Conservation (phyloP, 2,113 vertebrate genomes). For the Myodes glareolus region DNA sequence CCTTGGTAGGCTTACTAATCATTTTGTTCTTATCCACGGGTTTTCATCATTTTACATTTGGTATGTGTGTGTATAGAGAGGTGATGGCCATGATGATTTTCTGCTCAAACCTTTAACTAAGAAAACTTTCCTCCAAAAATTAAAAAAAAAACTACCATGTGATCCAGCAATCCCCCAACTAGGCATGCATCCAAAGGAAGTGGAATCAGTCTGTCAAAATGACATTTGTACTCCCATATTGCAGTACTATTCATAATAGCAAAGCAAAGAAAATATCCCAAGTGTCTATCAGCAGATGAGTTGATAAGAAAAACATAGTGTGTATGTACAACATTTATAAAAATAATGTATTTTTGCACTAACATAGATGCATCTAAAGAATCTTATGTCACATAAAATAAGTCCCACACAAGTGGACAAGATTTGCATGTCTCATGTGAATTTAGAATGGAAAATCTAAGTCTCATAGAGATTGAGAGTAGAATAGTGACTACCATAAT, state of each 20-base stretch:
- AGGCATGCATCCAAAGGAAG: not conserved
- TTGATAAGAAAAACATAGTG: not conserved
- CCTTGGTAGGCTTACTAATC: not conserved
- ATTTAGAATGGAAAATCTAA: not conserved
- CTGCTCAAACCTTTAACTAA: not conserved
- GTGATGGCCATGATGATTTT: not conserved
- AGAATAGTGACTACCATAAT: not conserved
- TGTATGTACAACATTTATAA: not conserved
- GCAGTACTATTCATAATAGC: not conserved
- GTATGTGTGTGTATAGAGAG: not conserved
- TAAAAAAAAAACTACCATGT: not conserved
- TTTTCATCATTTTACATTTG: not conserved
- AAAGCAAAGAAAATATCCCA: not conserved
- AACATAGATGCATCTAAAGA: not conserved
- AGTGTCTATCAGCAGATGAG: not conserved
- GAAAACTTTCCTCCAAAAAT: not conserved
- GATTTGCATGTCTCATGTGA: not conserved
- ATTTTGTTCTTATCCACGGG: not conserved
- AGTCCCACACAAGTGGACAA: not conserved
- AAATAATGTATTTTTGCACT: not conserved
- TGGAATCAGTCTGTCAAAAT: not conserved
- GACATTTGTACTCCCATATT: conserved; percentile 1
- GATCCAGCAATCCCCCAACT: not conserved
- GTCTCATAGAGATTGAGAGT: not conserved
- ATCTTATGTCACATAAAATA: not conserved